A percentile compares a stretch with the other conserved stretches of the same genome.
phyloP scores from a whole-genome alignment of 2,888 invertebrate species.

The Phorcus lineatus region DNA sequence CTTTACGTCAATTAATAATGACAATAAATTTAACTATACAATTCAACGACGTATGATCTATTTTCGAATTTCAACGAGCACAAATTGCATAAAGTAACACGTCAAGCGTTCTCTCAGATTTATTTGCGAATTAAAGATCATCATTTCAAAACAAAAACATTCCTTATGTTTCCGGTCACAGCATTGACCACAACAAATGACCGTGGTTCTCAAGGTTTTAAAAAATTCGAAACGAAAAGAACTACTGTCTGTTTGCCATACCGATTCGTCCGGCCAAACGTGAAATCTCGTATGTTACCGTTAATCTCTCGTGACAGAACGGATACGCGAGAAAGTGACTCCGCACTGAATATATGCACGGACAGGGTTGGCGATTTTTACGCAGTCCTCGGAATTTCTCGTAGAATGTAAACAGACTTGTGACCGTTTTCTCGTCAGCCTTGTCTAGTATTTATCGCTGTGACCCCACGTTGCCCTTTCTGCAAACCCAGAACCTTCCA shows the following conservation, averaged over 20 bases:
- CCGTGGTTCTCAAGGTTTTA: too few species aligned
- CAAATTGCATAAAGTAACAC: too few species aligned
- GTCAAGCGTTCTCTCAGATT: too few species aligned
- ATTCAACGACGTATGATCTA: too few species aligned
- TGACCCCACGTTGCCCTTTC: not conserved
- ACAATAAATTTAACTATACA: too few species aligned
- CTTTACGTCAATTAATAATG: too few species aligned
- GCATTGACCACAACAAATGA: too few species aligned
- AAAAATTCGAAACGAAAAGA: not conserved
- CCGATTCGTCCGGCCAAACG: not conserved
- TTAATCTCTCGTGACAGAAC: not conserved
- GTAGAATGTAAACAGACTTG: not conserved
- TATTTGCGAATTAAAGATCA: too few species aligned
- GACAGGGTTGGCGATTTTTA: not conserved
- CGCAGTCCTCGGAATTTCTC: not conserved
- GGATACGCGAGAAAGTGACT: not conserved
- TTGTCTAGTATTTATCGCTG: not conserved
- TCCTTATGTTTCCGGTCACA: too few species aligned
- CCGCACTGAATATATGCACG: not conserved
- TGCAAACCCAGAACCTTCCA: too few species aligned
- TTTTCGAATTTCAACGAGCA: too few species aligned
- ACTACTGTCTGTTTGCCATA: not conserved
- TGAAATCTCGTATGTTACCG: conserved; percentile 10
- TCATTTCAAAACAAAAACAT: too few species aligned
- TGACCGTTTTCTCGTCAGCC: not conserved